Conservation (phyloP, 2,797 vertebrate species). For the Sylvilagus floridanus region DNA sequence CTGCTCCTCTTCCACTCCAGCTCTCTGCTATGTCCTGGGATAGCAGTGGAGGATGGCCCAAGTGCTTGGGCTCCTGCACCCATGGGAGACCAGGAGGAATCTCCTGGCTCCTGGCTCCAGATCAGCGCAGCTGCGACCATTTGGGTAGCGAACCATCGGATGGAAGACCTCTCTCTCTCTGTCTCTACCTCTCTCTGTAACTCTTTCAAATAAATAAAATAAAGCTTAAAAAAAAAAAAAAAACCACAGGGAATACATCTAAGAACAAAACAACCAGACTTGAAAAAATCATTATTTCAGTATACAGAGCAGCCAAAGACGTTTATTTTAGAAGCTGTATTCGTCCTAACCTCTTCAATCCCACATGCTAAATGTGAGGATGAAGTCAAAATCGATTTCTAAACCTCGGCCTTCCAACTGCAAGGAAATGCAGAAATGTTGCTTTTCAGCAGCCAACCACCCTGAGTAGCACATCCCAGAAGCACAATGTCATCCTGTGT, state of each 20-base stretch:
- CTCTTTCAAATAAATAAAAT: no score
- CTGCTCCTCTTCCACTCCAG: no score
- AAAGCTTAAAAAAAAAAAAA: no score
- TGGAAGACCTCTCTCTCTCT: no score
- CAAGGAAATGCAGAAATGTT: neutral
- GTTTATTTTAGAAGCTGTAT: conserved; percentile 69
- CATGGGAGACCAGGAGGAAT: no score
- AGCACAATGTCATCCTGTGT: neutral
- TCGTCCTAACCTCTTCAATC: conserved; percentile 63
- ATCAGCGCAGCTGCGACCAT: no score
- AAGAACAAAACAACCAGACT: conserved; percentile 8
- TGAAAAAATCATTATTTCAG: conserved; percentile 51
- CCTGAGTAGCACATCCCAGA: neutral
- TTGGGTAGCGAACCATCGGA: no score
- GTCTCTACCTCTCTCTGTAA: no score
- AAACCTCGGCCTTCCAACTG: neutral
- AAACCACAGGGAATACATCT: neutral
- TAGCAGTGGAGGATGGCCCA: no score
- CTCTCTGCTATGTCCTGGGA: no score
- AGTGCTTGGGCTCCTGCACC: no score
- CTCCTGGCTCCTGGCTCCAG: no score
- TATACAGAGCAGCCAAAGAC: neutral
- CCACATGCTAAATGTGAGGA: neutral
- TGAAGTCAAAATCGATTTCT: conserved; percentile 76
- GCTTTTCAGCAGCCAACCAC: neutral